phyloP scores from a whole-genome alignment of 1,140 invertebrate species.

The Ladona fulva region DNA sequence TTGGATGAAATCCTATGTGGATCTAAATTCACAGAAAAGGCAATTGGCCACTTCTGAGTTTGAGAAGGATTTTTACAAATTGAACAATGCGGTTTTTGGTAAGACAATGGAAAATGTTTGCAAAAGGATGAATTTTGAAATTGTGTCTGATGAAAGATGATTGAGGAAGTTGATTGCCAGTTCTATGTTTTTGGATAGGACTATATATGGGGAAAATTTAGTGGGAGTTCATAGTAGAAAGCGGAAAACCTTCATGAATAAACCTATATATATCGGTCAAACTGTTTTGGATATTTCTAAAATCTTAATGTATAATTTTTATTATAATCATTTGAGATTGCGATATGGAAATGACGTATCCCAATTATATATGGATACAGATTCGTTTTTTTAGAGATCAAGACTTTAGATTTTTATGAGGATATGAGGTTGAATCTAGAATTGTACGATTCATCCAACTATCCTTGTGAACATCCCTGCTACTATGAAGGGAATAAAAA shows the following conservation, averaged over 20 bases:
- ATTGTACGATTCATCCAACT: not conserved
- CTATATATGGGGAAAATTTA: slow-evolving; percentile 23
- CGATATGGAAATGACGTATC: not conserved
- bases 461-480: not conserved
- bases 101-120: slow-evolving; percentile 42
- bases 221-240: not conserved
- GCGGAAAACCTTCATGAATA: not conserved
- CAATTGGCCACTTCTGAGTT: slow-evolving; percentile 34
- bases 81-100: slow-evolving; percentile 40
- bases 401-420: not conserved
- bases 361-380: not conserved
- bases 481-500: not conserved
- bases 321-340: not conserved
- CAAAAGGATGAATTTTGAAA: slow-evolving; percentile 35
- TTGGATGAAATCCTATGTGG: slow-evolving; percentile 34
- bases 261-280: not conserved
- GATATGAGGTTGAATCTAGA: not conserved
- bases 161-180: slow-evolving; percentile 31
- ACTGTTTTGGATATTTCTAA: slow-evolving; percentile 3
- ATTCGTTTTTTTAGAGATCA: not conserved
- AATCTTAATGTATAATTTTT: slow-evolving; percentile 8
- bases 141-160: slow-evolving; percentile 30
- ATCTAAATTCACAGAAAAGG: slow-evolving; percentile 30
- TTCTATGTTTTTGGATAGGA: slow-evolving; percentile 33
- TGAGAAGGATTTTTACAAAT: slow-evolving; percentile 43